phyloP scores from a whole-genome alignment of 35 echinoderm and acorn worm species.

The Eucidaris tribuloides region DNA sequence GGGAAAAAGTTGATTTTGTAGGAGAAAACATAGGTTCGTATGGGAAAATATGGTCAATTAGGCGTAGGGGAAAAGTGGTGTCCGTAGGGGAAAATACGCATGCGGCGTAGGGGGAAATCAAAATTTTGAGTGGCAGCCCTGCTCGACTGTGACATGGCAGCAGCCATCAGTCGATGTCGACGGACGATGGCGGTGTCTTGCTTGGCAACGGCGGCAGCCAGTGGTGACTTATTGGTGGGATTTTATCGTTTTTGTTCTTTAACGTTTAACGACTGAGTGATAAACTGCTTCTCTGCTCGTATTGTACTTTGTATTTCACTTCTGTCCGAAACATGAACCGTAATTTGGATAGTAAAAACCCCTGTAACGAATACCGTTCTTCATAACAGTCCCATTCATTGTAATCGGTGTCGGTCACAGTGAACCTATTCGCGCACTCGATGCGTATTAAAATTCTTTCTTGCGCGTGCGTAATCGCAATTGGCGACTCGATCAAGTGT shows the following conservation, averaged over 20 bases:
- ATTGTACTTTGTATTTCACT: neutral
- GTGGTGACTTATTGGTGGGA: slow-evolving; percentile 5
- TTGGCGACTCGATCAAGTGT: too few species aligned
- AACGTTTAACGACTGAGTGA: neutral
- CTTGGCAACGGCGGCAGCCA: slow-evolving; percentile 26
- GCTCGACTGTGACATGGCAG: too few species aligned
- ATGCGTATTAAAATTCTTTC: too few species aligned
- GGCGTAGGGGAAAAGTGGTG: too few species aligned
- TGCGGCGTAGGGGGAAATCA: too few species aligned
- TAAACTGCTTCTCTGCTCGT: neutral
- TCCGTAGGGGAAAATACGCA: too few species aligned
- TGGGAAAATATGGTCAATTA: too few species aligned
- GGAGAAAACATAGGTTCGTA: too few species aligned
- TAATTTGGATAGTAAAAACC: neutral
- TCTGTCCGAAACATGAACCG: neutral
- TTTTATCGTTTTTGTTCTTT: neutral
- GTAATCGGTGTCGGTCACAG: neutral
- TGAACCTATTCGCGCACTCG: neutral
- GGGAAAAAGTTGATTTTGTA: too few species aligned
- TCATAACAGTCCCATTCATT: neutral
- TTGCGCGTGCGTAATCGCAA: too few species aligned
- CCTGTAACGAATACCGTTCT: neutral
- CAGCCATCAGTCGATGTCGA: neutral
- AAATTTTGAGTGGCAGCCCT: too few species aligned
- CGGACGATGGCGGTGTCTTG: slow-evolving; percentile 19